Evolutionary conservation across 2,888 invertebrate species (phyloP).

Genomic region (Corbicula japonica): DNA sequence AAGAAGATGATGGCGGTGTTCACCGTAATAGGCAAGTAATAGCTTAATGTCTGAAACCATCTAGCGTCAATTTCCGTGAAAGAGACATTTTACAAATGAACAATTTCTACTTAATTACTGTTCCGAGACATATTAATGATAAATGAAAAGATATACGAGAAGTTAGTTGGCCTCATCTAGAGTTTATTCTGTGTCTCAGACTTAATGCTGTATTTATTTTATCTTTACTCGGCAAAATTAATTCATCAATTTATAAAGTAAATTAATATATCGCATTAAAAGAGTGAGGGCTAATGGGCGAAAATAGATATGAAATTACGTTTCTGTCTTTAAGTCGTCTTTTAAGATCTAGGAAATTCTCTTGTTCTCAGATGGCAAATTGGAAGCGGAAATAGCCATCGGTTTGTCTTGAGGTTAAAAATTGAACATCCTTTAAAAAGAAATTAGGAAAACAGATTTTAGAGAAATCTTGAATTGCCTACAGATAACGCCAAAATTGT

Average conservation of each 20-base stretch:
- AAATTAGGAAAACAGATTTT: too few species aligned
- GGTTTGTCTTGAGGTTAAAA: slow-evolving; percentile 1
- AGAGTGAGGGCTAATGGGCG: slow-evolving; percentile 6
- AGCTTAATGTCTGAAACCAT: slow-evolving; percentile 67
- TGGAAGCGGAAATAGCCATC: slow-evolving; percentile 14
- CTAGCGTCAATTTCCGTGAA: slow-evolving; percentile 62
- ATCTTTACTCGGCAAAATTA: slow-evolving; percentile 47
- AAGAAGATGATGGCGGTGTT: slow-evolving; percentile 54
- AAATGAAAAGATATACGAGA: slow-evolving; percentile 52
- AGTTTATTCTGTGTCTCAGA: slow-evolving; percentile 17
- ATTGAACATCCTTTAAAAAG: slow-evolving; percentile 13
- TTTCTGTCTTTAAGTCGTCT: slow-evolving; percentile 3
- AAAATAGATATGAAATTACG: slow-evolving; percentile 24
- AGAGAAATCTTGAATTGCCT: too few species aligned
- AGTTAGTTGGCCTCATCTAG: slow-evolving; percentile 34
- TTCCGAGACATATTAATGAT: slow-evolving; percentile 62
- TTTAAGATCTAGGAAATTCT: slow-evolving; percentile 7
- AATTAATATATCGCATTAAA: slow-evolving; percentile 36
- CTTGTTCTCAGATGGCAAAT: slow-evolving; percentile 9
- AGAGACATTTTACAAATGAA: slow-evolving; percentile 67
- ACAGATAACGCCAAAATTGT: too few species aligned
- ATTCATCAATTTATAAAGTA: slow-evolving; percentile 44
- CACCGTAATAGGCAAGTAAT: slow-evolving; percentile 63
- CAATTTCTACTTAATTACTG: slow-evolving; percentile 67
- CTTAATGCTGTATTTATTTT: slow-evolving; percentile 50